phyloP scores from a whole-genome alignment of 2,888 invertebrate genomes.

The Camptogramma bilineatum region DNA sequence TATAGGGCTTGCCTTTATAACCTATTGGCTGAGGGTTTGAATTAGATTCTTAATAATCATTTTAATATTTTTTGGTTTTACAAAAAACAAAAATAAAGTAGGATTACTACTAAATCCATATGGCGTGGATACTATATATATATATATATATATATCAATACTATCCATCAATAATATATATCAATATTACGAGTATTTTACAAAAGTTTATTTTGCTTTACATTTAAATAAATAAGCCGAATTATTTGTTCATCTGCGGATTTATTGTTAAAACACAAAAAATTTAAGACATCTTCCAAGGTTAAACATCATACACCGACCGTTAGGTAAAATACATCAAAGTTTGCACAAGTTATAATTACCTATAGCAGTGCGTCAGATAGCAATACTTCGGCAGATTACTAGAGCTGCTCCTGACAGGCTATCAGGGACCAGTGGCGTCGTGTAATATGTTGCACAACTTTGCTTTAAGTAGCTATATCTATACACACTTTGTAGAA shows the following conservation, averaged over 20 bases:
- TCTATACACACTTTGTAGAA: constrained; percentile 2
- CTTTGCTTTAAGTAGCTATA: constrained; percentile 10
- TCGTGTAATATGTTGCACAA: constrained; percentile 25
- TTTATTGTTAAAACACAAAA: too few relatives aligned
- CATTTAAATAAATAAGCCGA: too few relatives aligned
- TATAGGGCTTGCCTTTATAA: not conserved
- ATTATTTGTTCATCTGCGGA: too few relatives aligned
- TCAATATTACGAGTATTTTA: too few relatives aligned
- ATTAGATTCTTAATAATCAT: not conserved
- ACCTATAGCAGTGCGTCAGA: constrained; percentile 55
- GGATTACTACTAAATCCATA: too few relatives aligned
- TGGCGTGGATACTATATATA: too few relatives aligned
- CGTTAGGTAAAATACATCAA: constrained; percentile 32
- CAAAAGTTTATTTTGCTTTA: too few relatives aligned
- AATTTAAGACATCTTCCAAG: too few relatives aligned
- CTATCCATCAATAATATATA: too few relatives aligned
- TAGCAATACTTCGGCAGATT: constrained; percentile 54
- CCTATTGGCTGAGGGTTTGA: not conserved
- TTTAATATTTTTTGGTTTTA: too few relatives aligned
- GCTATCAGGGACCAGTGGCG: constrained; percentile 50
- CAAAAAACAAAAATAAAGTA: too few relatives aligned
- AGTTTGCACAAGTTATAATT: constrained; percentile 54
- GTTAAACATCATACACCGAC: constrained; percentile 8
- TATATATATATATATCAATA: too few relatives aligned
- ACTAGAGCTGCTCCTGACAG: constrained; percentile 60